These are phyloP conservation scores for Ceyx erithaca DNA, from an alignment of 2,797 vertebrate species.

Conservation along the genomic window DNA sequence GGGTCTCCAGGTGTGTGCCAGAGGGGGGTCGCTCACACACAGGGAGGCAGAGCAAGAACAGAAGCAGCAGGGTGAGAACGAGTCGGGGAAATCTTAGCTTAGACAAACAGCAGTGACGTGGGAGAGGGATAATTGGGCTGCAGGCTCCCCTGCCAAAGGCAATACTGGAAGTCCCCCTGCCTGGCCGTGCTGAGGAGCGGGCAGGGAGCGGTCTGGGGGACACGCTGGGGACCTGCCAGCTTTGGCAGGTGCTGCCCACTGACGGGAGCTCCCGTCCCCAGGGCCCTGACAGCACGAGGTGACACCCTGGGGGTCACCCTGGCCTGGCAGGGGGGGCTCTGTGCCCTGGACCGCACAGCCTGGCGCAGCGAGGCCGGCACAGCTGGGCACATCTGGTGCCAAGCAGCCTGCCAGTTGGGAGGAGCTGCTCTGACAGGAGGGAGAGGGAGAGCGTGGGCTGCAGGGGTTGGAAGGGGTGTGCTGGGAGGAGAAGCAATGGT, in stretches of 20 bases:
- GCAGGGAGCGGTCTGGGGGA: neutral
- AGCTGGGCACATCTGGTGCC: constrained; percentile 47
- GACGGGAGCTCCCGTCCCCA: neutral
- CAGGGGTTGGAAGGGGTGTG: neutral
- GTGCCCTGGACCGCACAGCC: neutral
- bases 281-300: neutral
- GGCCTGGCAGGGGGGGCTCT: neutral
- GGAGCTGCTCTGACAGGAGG: neutral
- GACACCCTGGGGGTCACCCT: neutral
- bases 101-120: constrained; percentile 22
- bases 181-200: neutral
- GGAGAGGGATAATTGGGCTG: neutral
- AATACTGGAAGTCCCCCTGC: neutral
- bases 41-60: neutral
- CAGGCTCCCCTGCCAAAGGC: constrained; percentile 55
- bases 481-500: rapidly evolving
- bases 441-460: neutral
- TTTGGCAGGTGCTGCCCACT: neutral
- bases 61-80: constrained; percentile 42
- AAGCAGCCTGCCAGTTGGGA: neutral
- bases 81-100: constrained; percentile 44
- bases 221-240: rapidly evolving
- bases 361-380: neutral
- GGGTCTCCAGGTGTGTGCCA: neutral
- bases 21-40: neutral